Conservation (phyloP, 2,797 vertebrate genomes). For the Lemur catta region DNA sequence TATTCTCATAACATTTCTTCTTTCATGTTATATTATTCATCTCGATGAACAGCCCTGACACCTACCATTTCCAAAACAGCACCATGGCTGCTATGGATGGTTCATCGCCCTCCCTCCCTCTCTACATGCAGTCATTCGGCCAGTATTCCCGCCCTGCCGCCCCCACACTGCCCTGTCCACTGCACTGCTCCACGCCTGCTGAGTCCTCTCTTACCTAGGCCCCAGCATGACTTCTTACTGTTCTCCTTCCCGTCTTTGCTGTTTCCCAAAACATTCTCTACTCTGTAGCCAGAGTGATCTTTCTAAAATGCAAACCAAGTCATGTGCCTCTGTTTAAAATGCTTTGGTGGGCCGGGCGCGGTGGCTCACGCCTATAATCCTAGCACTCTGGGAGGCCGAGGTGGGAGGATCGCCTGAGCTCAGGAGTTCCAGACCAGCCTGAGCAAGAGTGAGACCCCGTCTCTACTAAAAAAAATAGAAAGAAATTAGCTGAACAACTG, state of each 20-base stretch:
- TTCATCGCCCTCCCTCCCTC: background rate
- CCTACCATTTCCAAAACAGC: background rate
- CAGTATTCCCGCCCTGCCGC: background rate
- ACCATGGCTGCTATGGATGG: fast-evolving
- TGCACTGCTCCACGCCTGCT: fast-evolving
- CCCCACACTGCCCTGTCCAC: background rate
- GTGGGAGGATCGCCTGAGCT: no score
- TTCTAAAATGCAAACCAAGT: background rate
- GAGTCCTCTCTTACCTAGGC: background rate
- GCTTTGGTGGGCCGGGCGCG: background rate
- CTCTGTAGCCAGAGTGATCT: background rate
- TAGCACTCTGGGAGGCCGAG: no score
- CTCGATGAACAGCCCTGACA: fast-evolving
- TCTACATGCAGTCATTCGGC: background rate
- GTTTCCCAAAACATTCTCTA: background rate
- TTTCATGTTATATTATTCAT: background rate
- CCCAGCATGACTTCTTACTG: background rate
- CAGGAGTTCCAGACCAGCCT: no score
- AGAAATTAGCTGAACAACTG: no score
- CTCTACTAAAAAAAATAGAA: no score
- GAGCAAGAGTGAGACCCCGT: no score
- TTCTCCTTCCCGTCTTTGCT: background rate
- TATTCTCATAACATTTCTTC: background rate
- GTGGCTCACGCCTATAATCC: no score
- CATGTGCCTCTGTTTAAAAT: background rate